Base-by-base conservation (phyloP, 2,888 invertebrate genomes). In the Zygaena filipendulae region DNA sequence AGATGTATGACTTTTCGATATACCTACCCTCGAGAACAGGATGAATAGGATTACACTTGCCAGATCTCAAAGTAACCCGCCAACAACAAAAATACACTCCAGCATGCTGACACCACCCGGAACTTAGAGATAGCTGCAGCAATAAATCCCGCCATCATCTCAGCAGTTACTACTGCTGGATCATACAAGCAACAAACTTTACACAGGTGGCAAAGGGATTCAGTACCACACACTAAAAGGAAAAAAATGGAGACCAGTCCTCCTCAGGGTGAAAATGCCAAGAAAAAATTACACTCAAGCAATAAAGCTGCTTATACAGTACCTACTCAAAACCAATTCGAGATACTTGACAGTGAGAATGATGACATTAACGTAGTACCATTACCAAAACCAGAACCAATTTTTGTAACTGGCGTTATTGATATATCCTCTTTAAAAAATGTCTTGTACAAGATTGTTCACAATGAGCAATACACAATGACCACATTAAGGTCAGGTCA, bases 401-500 rank as follows among this genome's bases (percentile, higher is more conserved):
- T 33, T 4, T 36, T 33, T 23, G 30, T 32, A 3, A 33, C 30
- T 5, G 33, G 29, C 12, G 30, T 33, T 3, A 18, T 30, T 3
- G 14, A 33, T 20, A 18, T 33, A 16, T 23, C 11, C 9, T 7
- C 21, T n/a, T 12, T 35, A 2, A 31, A 23, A 21, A 20, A 32
- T 8, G 2, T 26, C 4, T 7, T 32, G 4, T 6, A 2, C 8
- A 11, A 13, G 24, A 24, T 29, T 8, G 12, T 13, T 12, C n/a
- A 25, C 2, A 21, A 1, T n/a, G 16, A 27, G 7, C 6, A 13
- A 12, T 33, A 11, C 10, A 22, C 27, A 8, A 36, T 32, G 30
- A 30, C 31, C 8, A 36, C 36, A 8, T 11, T 36, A 9, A 30
- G 36, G 10, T 33, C 30, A 9, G 36, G 36, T 10, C 33, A 36